These are phyloP conservation scores for Diabrotica virgifera DNA, from an alignment of 1,140 invertebrate species.

Conservation along the genomic window DNA sequence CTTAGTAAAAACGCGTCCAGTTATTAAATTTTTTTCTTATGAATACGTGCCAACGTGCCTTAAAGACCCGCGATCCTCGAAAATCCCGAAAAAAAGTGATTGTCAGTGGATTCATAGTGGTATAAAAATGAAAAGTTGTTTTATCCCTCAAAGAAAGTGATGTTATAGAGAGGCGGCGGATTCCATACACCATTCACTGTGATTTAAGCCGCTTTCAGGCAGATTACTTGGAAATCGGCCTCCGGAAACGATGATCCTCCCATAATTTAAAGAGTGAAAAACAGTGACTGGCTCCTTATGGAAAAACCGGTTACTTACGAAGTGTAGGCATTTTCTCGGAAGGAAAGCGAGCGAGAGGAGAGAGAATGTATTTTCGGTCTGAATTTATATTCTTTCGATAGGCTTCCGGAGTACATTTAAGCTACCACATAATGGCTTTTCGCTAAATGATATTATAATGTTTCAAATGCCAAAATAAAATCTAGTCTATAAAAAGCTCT, in stretches of 20 bases:
- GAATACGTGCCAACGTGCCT: too few relatives aligned
- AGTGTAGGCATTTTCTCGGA: too few relatives aligned
- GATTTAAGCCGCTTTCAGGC: slow-evolving; percentile 24
- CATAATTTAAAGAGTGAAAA: slow-evolving; percentile 14
- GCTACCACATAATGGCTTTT: too few relatives aligned
- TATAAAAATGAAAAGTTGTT: slow-evolving; percentile 22
- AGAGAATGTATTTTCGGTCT: too few relatives aligned
- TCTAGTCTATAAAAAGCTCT: too few relatives aligned
- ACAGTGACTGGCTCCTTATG: slow-evolving; percentile 13
- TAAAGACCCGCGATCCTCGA: not conserved
- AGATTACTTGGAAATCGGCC: slow-evolving; percentile 20
- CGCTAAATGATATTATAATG: too few relatives aligned
- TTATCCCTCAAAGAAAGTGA: slow-evolving; percentile 16
- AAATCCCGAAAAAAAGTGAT: not conserved
- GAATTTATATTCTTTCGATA: too few relatives aligned
- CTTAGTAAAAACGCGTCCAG: too few relatives aligned
- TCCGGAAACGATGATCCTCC: slow-evolving; percentile 16
- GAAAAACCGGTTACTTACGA: not conserved
- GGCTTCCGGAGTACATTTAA: too few relatives aligned
- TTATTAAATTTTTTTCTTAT: too few relatives aligned
- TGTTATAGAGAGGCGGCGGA: slow-evolving; percentile 21
- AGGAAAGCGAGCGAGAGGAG: too few relatives aligned
- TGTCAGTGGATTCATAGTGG: slow-evolving; percentile 8
- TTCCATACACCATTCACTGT: slow-evolving; percentile 20
- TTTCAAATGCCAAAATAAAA: too few relatives aligned